phyloP scores from a whole-genome alignment of 2,888 invertebrate genomes.

The Spisula solida region DNA sequence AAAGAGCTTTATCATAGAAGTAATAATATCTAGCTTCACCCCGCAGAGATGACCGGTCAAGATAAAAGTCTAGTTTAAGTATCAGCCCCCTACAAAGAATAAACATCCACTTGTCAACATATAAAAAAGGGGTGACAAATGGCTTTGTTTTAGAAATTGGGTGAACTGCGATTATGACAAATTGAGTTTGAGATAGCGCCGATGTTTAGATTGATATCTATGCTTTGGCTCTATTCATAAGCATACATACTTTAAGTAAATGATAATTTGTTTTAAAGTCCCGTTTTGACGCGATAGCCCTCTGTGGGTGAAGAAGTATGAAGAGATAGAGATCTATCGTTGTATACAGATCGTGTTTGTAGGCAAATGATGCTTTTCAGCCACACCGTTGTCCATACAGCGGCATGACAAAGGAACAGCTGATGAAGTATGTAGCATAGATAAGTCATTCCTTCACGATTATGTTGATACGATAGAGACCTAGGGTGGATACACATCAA shows the following conservation, averaged over 20 bases:
- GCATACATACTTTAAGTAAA: background rate
- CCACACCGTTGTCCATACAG: background rate
- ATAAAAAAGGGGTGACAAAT: constrained; percentile 40
- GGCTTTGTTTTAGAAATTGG: constrained; percentile 16
- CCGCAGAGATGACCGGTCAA: constrained; percentile 26
- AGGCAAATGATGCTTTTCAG: background rate
- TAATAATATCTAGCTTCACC: constrained; percentile 9
- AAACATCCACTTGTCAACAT: constrained; percentile 39
- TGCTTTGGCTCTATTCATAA: background rate
- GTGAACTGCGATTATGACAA: constrained; percentile 30
- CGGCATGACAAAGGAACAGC: constrained; percentile 30
- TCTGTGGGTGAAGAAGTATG: background rate
- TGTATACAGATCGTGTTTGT: background rate
- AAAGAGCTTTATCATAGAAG: constrained; percentile 22
- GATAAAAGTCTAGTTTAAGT: constrained; percentile 23
- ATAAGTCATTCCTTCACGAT: background rate
- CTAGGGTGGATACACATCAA: background rate
- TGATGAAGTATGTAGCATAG: background rate
- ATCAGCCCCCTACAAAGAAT: constrained; percentile 43
- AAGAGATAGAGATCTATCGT: background rate
- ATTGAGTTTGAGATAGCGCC: background rate
- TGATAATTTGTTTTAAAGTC: background rate
- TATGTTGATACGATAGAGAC: background rate
- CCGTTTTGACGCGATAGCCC: background rate
- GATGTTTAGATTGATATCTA: constrained; percentile 8